Conservation (phyloP, 1,140 invertebrate species). For the Centruroides vittatus region DNA sequence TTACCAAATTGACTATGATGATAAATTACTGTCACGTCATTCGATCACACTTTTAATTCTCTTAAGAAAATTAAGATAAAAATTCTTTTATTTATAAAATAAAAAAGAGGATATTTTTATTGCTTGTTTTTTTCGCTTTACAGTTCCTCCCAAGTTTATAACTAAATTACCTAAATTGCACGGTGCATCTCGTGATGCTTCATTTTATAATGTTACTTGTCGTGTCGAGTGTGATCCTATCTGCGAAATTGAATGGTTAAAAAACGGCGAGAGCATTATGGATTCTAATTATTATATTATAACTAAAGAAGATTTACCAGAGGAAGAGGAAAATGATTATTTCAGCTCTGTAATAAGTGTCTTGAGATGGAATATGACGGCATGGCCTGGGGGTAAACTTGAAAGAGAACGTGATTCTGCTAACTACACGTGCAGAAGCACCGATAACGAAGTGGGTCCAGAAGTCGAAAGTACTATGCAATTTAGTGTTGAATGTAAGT, state of each 20-base stretch:
- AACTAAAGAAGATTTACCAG: slow-evolving; percentile 42
- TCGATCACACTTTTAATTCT: too few relatives aligned
- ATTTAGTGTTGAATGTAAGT: slow-evolving; percentile 78
- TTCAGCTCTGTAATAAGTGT: slow-evolving; percentile 74
- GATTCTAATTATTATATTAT: slow-evolving; percentile 29
- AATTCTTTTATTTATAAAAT: too few relatives aligned
- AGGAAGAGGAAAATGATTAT: slow-evolving; percentile 53
- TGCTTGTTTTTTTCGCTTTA: slow-evolving; percentile 16
- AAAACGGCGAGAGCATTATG: slow-evolving; percentile 38
- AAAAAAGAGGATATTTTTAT: too few relatives aligned
- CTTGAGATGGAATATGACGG: slow-evolving; percentile 63
- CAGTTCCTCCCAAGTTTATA: slow-evolving; percentile 72
- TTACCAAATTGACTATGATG: too few relatives aligned
- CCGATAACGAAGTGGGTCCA: slow-evolving; percentile 49
- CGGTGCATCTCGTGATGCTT: slow-evolving; percentile 55
- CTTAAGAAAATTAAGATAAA: too few relatives aligned
- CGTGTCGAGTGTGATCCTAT: slow-evolving; percentile 73
- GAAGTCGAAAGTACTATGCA: slow-evolving; percentile 62
- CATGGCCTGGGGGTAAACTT: slow-evolving; percentile 59
- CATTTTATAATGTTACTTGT: slow-evolving; percentile 63
- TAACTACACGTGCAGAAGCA: slow-evolving; percentile 69
- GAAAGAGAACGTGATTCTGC: slow-evolving; percentile 58
- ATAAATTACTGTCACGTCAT: too few relatives aligned
- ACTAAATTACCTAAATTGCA: slow-evolving; percentile 60
- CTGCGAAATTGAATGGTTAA: slow-evolving; percentile 68